Evolutionary conservation across 2,113 vertebrate genomes (phyloP).

Genomic region (Patagioenas fasciata): DNA sequence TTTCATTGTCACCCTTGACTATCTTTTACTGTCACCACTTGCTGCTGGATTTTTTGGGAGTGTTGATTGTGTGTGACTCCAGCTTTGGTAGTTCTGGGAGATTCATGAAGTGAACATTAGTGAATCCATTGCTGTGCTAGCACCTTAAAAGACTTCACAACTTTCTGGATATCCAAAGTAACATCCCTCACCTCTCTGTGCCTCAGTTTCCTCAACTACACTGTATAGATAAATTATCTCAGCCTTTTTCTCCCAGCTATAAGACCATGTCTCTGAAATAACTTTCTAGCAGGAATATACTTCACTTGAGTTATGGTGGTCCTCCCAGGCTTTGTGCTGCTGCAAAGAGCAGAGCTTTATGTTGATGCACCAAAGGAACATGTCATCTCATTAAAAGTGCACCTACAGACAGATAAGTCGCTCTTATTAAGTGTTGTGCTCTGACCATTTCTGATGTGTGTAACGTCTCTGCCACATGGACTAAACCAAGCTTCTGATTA

Average conservation of each 20-base stretch:
- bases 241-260: neutral
- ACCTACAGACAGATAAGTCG: neutral
- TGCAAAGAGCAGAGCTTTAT: neutral
- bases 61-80: neutral
- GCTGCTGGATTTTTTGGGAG: neutral
- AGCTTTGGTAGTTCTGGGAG: neutral
- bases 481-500: neutral
- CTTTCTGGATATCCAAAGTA: neutral
- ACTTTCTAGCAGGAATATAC: neutral
- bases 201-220: neutral
- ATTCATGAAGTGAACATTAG: neutral
- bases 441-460: neutral
- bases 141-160: neutral
- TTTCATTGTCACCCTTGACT: neutral
- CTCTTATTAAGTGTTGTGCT: accelerated
- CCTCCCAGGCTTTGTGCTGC: neutral
- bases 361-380: neutral
- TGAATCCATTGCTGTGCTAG: neutral
- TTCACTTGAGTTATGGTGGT: neutral
- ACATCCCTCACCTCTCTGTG: neutral
- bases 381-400: neutral
- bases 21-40: neutral
- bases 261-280: neutral
- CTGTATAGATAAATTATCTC: neutral
- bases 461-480: neutral